phyloP scores from a whole-genome alignment of 1,140 invertebrate species.

The Drosophila kohkoa region DNA sequence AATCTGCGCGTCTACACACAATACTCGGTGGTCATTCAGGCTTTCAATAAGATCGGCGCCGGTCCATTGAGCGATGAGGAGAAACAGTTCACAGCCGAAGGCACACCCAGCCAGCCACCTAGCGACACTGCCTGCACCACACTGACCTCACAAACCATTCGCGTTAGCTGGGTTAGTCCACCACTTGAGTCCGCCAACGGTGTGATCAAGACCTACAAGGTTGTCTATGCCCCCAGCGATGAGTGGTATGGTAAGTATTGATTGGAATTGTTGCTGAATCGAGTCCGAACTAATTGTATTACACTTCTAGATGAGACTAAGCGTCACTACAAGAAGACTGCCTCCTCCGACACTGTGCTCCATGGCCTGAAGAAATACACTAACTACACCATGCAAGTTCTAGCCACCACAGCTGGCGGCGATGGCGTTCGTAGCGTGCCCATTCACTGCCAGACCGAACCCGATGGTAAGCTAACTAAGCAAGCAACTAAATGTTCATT shows the following conservation, averaged over 20 bases:
- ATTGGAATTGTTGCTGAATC: background rate
- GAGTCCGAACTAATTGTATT: background rate
- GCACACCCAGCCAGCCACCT: constrained; percentile 96
- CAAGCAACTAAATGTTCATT: constrained; percentile 57
- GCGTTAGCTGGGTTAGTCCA: constrained; percentile 96
- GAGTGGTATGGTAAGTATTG: constrained; percentile 94
- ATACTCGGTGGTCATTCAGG: constrained; percentile 97
- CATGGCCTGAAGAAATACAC: constrained; percentile 97
- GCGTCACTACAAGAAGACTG: constrained; percentile 95
- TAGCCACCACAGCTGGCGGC: constrained; percentile 97
- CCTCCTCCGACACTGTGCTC: constrained; percentile 96
- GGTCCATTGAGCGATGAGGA: constrained; percentile 95
- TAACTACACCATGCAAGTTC: constrained; percentile 98
- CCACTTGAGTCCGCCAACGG: constrained; percentile 96
- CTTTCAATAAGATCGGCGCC: constrained; percentile 97
- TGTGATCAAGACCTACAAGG: constrained; percentile 98
- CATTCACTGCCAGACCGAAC: constrained; percentile 97
- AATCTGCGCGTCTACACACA: constrained; percentile 96
- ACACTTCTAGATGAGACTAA: constrained; percentile 92
- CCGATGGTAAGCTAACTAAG: constrained; percentile 91
- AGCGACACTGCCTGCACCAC: constrained; percentile 96
- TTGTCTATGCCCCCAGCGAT: constrained; percentile 96
- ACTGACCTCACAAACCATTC: constrained; percentile 96
- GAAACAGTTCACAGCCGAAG: constrained; percentile 96
- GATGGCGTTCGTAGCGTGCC: constrained; percentile 96